Evolutionary conservation across 2,113 vertebrate species (phyloP), one percentile per base, ranked within the genome.

Genomic region (Rhodinocichla rosea): DNA sequence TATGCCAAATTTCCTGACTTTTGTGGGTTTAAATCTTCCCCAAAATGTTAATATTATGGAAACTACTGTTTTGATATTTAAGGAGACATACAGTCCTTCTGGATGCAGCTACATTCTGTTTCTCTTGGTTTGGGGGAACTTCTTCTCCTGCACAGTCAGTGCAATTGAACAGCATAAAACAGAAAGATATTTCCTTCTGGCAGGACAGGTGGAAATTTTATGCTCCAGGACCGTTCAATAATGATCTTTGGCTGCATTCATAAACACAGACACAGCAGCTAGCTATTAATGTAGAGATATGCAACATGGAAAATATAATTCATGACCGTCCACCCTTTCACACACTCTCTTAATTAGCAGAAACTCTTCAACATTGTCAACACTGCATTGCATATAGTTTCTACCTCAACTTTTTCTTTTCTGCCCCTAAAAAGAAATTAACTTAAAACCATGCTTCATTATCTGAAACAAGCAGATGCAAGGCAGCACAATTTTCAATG

Each of bases 141-240:
- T 81, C 87, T 87, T 87, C 45, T 91, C 70, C 71, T 69, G 47
- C 50, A 64, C 1, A 57, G 71, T 91, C 87, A 87, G 40, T 76
- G 92, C 76, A 63, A 37, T 28, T 74, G 49, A 95, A 77, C 12
- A 70, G 9, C 45, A 59, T 67, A 78, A 96, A 94, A 77, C 6
- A 90, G 79, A 92, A 89, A 89, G 53, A 83, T 24, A 40, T 19
- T 75, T 71, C 83, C 81, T 92, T 94, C 65, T 95, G 91, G 70
- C 37, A 87, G 77, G 89, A 91, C 74, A 94, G 84, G 89, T 92
- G 91, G 89, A 85, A 94, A 83, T 89, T 90, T 94, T 95, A 95
- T 94, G 93, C 81, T 92, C 57, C 74, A 88, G 70, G 75, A 77
- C 84, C 77, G 59, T 90, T 94, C 82, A 88, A 17, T 94, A 94